Evolutionary conservation across 2,888 invertebrate species (phyloP), one percentile per base, ranked within the genome.

Genomic region (Cryptophagus acutangulus): DNA sequence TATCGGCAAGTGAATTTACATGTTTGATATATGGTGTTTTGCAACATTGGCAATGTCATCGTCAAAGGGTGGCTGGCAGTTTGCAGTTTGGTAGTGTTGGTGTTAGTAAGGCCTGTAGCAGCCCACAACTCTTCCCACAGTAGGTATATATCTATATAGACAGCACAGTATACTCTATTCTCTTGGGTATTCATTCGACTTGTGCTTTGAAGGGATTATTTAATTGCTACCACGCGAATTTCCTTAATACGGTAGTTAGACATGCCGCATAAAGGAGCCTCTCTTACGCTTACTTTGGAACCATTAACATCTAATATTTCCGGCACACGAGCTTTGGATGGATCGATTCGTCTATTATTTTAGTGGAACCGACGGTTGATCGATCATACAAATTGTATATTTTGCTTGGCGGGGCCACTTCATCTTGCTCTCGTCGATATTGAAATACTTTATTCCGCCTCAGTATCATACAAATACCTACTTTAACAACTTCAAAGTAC

Each of bases 121-220:
- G 31, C 31, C 31, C 31, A 31, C 31, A 31, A 31, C 31, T 31
- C 31, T 31, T 10, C 8, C 31, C 31, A 31, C 16, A 15, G n/a
- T n/a, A n/a, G n/a, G n/a, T n/a, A n/a, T n/a, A n/a, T n/a, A n/a
- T n/a, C n/a, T n/a, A n/a, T n/a, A n/a, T n/a, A 31, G n/a, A 31
- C 5, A 31, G 16, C 16, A 40, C 38, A 45, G 45, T 40, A 36
- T 39, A 34, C 43, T n/a, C n/a, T 40, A 63, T 61, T 67, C 69
- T 69, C 69, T 41, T 50, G 63, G 66, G 69, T 63, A 67, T 67
- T 66, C 65, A 63, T 65, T 63, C 61, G 59, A 58, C 62, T 67
- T 61, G 54, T 63, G 67, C 70, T 70, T 70, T 70, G 70, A 70
- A 66, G 69, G 70, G 70, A 70, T 70, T 70, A 70, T 68, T 67